Percentiles rank a stretch among this genome's conserved stretches.
Evolutionary conservation across 2,113 vertebrate genomes (phyloP).

Genomic region (Albula glossodonta): DNA sequence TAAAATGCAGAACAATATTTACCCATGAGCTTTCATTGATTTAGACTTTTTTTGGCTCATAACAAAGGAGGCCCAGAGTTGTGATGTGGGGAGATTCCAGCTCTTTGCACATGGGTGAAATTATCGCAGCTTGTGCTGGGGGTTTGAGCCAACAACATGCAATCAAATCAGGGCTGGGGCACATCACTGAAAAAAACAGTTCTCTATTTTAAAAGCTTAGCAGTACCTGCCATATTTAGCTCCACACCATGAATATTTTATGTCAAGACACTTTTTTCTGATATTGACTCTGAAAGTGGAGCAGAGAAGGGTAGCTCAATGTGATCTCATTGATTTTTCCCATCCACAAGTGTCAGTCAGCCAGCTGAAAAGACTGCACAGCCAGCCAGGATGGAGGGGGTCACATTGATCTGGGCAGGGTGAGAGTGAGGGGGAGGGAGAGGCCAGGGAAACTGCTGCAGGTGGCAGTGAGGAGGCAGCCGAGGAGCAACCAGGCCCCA

Average conservation of each 20-base stretch:
- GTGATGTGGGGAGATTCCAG: not conserved
- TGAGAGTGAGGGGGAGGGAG: not conserved
- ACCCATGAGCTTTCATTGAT: not conserved
- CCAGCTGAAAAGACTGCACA: not conserved
- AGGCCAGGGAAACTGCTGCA: not conserved
- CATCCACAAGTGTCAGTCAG: not conserved
- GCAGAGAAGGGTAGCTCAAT: not conserved
- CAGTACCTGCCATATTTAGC: not conserved
- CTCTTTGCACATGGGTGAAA: not conserved
- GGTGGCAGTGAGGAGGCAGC: too few relatives aligned
- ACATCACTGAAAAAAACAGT: not conserved
- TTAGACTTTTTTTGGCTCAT: not conserved
- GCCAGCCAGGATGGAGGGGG: not conserved
- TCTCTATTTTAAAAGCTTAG: not conserved
- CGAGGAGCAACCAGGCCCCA: too few relatives aligned
- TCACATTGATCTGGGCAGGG: too few relatives aligned
- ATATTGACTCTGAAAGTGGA: not conserved
- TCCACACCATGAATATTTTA: constrained; percentile 2
- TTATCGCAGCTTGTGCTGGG: not conserved
- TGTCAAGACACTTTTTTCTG: not conserved
- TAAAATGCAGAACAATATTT: not conserved
- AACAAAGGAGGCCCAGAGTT: not conserved
- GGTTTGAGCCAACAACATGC: not conserved
- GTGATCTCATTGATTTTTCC: constrained; percentile 4
- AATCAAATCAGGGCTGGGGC: not conserved